A percentile compares a stretch with the other conserved stretches of the same genome.
phyloP scores from a whole-genome alignment of 2,888 invertebrate species.

The Drosophila falleni region DNA sequence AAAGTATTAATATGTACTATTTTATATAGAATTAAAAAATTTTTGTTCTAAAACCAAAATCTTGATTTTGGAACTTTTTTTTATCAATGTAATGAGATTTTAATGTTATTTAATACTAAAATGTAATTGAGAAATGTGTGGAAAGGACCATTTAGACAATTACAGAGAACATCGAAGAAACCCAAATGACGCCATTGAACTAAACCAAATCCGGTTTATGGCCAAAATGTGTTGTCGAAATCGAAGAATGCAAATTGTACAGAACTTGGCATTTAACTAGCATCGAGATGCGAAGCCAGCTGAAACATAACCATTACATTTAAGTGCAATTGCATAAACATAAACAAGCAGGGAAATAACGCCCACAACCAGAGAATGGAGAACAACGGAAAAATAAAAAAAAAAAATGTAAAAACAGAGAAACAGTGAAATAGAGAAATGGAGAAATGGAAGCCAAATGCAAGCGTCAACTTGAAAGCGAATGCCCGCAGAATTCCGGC shows the following conservation, averaged over 20 bases:
- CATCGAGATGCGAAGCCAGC: slow-evolving; percentile 44
- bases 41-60: too few species aligned
- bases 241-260: slow-evolving; percentile 37
- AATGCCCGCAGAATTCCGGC: slow-evolving; percentile 73
- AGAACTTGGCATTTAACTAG: slow-evolving; percentile 41
- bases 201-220: background rate
- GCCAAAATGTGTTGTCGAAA: slow-evolving; percentile 1
- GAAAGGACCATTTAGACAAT: background rate
- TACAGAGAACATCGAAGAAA: background rate
- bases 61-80: too few species aligned
- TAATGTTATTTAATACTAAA: background rate
- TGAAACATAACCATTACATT: slow-evolving; percentile 71
- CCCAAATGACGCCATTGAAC: background rate
- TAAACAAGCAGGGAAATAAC: slow-evolving; percentile 38
- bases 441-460: slow-evolving; percentile 42
- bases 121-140: background rate
- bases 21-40: too few species aligned
- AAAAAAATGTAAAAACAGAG: slow-evolving; percentile 3
- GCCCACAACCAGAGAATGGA: slow-evolving; percentile 14
- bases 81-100: too few species aligned
- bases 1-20: too few species aligned
- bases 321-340: slow-evolving; percentile 75
- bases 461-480: slow-evolving; percentile 67
- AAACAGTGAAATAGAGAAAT: background rate
- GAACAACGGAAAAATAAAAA: slow-evolving; percentile 5